Evolutionary conservation across 2,113 vertebrate species (phyloP).

Genomic region (Poeciliopsis occidentalis): DNA sequence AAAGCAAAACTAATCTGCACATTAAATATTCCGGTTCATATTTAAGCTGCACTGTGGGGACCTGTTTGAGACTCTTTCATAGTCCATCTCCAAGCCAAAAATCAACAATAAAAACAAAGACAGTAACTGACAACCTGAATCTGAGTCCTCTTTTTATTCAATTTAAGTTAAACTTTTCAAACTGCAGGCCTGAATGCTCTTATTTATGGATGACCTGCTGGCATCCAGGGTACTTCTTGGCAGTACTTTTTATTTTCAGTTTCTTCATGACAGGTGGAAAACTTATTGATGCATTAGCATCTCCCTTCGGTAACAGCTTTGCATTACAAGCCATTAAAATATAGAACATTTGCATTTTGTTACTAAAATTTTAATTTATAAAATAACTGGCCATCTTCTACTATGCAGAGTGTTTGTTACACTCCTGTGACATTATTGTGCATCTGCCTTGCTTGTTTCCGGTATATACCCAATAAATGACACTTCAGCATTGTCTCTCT

Average conservation of each 20-base stretch:
- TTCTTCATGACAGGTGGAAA: not conserved
- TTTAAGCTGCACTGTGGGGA: not conserved
- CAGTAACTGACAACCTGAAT: not conserved
- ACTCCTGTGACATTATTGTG: not conserved
- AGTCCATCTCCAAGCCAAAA: not conserved
- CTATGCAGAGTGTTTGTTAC: not conserved
- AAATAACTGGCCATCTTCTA: not conserved
- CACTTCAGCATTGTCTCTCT: not conserved
- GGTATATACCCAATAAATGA: not conserved
- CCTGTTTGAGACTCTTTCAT: not conserved
- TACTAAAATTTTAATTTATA: not conserved
- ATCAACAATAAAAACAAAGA: not conserved
- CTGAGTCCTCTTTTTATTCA: not conserved
- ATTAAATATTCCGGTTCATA: too few relatives aligned
- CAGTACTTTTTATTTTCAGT: not conserved
- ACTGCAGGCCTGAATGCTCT: not conserved
- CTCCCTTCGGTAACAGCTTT: too few relatives aligned
- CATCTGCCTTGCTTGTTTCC: not conserved
- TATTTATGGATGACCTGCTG: not conserved
- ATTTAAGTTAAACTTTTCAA: not conserved
- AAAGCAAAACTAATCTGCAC: too few relatives aligned
- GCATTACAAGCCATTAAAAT: too few relatives aligned
- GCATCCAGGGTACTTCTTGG: not conserved
- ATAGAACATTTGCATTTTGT: not conserved
- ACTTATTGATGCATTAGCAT: not conserved